Evolutionary conservation across 30 jellyfish, hydroid and myxozoan genomes (phyloP).

Genomic region (Pseudorhiza aurosa): DNA sequence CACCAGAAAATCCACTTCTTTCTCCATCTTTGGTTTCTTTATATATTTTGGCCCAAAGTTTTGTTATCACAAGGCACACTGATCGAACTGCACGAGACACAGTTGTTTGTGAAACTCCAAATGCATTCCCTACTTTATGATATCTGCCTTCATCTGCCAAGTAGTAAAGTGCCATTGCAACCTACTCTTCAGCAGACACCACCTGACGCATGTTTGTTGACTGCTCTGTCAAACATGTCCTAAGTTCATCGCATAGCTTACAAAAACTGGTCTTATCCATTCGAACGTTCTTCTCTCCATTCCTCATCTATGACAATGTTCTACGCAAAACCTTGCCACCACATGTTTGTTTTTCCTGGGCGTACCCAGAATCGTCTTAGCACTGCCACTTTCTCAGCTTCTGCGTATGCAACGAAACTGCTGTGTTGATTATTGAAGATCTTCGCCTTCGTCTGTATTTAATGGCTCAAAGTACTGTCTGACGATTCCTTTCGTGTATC

Average conservation of each 20-base stretch:
- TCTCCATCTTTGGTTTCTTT: too few species aligned
- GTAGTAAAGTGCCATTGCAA: conserved; percentile 2
- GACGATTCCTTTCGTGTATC: too few species aligned
- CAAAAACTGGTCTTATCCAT: neutral
- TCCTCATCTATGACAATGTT: neutral
- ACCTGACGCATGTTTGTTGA: neutral
- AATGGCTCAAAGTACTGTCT: too few species aligned
- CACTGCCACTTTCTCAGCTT: too few species aligned
- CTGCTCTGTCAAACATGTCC: neutral
- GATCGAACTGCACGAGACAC: neutral
- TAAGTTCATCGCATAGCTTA: neutral
- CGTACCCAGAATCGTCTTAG: neutral
- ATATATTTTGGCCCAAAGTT: too few species aligned
- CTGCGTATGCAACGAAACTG: too few species aligned
- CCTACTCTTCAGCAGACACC: neutral
- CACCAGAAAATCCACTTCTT: neutral
- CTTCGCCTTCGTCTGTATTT: too few species aligned
- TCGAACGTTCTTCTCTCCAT: neutral
- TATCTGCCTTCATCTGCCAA: conserved; percentile 14
- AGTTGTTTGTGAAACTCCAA: neutral
- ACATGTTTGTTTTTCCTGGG: neutral
- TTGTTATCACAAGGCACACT: neutral
- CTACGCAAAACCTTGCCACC: neutral
- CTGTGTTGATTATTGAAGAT: too few species aligned
- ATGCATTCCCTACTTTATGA: conserved; percentile 1